Base-by-base conservation (phyloP, 2,888 invertebrate species). In the Papilio elwesi region DNA sequence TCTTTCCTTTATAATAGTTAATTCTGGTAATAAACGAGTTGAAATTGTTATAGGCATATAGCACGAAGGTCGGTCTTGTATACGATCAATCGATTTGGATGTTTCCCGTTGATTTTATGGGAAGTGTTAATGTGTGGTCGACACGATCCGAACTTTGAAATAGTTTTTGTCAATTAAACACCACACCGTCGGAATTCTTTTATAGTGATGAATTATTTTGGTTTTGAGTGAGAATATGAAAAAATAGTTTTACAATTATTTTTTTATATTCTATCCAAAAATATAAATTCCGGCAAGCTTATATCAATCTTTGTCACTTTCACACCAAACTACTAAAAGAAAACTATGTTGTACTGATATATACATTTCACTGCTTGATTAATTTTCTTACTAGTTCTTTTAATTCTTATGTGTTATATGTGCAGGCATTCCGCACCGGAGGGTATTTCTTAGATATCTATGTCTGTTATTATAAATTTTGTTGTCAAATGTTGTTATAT, bases 91-190 rank as follows among this genome's bases (percentile, higher is more conserved):
- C 81, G 80, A 82, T 83, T 80, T 78, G 75, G 79, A 78, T 72
- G 74, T 76, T 80, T 85, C 84, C 91, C 90, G 90, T 91, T 91
- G 84, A 86, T 87, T 89, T 88, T 87, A 91, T 87, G 85, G 87
- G 82, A 82, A 74, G 77, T 77, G 83, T 84, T 86, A 87, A 90
- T 91, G 90, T 90, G 88, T 88, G 87, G 88, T 85, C 88, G 87
- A 87, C 89, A 90, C 89, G 90, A 90, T 85, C 85, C 79, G 74
- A 75, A 82, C 80, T 78, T 75, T 77, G 75, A 75, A 75, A 76
- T 74, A 73, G 76, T 72, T 76, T 75, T 74, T 74, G 73, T 75
- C 74, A 73, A 70, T 71, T 67, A 73, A 73, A 75, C 74, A 76
- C 64, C 48, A 47, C 64, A 48, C 59, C 55, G 66, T 63, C 26